phyloP scores from a whole-genome alignment of 1,140 invertebrate species.

The Pseudomyrmex concolor region DNA sequence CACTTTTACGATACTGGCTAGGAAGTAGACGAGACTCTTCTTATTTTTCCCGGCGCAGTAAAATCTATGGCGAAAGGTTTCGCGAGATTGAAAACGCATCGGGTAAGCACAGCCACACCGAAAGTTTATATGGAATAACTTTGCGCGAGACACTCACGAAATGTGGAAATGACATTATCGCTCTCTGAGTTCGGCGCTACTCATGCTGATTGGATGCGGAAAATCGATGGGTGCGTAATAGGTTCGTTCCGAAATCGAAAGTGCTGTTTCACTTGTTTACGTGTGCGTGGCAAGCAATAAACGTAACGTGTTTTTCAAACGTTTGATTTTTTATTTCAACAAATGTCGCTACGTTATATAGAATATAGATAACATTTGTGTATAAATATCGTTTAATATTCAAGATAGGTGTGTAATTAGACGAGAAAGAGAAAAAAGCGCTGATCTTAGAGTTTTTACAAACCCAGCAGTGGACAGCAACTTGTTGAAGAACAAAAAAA shows the following conservation, averaged over 20 bases:
- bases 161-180: slow-evolving; percentile 60
- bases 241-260: slow-evolving; percentile 32
- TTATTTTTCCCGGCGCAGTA: slow-evolving; percentile 29
- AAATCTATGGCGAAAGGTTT: slow-evolving; percentile 47
- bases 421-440: neutral
- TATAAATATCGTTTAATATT: slow-evolving; percentile 1
- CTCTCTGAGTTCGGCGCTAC: slow-evolving; percentile 61
- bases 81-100: slow-evolving; percentile 66
- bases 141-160: slow-evolving; percentile 57
- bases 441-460: neutral
- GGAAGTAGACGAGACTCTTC: no score
- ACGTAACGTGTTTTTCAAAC: slow-evolving; percentile 15
- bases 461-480: no score
- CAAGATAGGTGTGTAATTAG: neutral
- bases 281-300: neutral
- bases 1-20: neutral
- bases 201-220: slow-evolving; percentile 68
- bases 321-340: neutral
- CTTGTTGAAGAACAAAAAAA: neutral
- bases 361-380: neutral
- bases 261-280: neutral
- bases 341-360: neutral
- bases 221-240: slow-evolving; percentile 67
- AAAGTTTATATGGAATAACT: slow-evolving; percentile 75
- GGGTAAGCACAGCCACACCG: slow-evolving; percentile 20